Evolutionary conservation across 2,113 vertebrate genomes (phyloP).

Genomic region (Bettongia penicillata): DNA sequence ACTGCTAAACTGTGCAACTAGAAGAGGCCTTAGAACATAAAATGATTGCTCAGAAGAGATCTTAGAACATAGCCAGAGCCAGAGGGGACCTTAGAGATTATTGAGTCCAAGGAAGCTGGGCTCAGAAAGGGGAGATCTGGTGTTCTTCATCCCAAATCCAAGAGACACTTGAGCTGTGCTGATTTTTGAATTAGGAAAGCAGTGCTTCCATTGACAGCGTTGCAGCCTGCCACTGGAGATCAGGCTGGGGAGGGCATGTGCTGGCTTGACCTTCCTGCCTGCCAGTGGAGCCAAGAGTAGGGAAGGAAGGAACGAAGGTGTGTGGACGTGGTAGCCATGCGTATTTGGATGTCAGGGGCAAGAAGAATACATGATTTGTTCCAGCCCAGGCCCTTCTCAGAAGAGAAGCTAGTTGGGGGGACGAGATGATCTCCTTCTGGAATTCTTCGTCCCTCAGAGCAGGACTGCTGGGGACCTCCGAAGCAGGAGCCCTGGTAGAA

Average conservation of each 20-base stretch:
- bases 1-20: background rate
- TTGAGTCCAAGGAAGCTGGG: background rate
- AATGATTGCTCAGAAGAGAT: too few relatives aligned
- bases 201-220: conserved; percentile 8
- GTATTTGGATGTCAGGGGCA: conserved; percentile 24
- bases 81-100: background rate
- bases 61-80: background rate
- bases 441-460: conserved; percentile 20
- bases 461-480: background rate
- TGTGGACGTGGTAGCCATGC: background rate
- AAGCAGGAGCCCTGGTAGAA: background rate
- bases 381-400: background rate
- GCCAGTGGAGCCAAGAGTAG: background rate
- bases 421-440: conserved; percentile 3
- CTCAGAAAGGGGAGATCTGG: background rate
- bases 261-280: conserved; percentile 34
- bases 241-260: background rate
- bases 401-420: background rate
- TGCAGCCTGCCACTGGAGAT: background rate
- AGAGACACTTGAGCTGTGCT: background rate
- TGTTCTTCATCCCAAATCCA: background rate
- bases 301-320: background rate
- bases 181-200: conserved; percentile 10
- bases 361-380: background rate
- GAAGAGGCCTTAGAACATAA: background rate